Conservation (phyloP, 1,140 invertebrate species). For the Papilio xuthus region DNA sequence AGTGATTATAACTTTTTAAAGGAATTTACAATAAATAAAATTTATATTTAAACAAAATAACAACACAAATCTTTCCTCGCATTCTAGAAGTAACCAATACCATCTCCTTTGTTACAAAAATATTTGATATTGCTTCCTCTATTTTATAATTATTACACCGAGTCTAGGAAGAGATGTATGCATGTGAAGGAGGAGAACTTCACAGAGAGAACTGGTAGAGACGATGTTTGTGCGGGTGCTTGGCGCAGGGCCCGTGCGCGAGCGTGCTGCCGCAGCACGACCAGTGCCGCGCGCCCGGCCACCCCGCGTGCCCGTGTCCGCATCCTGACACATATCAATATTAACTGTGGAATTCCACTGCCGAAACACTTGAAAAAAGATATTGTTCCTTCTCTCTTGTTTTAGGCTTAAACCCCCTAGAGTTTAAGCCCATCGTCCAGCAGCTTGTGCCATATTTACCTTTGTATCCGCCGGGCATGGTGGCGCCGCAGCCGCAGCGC, state of each 20-base stretch:
- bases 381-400: too few relatives aligned
- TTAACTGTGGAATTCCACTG: background rate
- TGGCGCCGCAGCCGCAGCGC: conserved; percentile 86
- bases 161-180: too few relatives aligned
- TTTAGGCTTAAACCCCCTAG: too few relatives aligned
- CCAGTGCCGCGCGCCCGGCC: conserved; percentile 90
- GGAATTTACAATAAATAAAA: background rate
- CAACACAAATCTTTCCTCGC: background rate
- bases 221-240: conserved; percentile 32
- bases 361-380: too few relatives aligned
- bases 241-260: conserved; percentile 70
- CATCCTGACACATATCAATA: conserved; percentile 74
- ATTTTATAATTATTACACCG: too few relatives aligned
- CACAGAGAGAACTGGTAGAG: conserved; percentile 83
- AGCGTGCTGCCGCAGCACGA: conserved; percentile 88
- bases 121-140: too few relatives aligned
- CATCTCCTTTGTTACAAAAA: background rate
- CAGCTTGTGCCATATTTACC: conserved; percentile 62
- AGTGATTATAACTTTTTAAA: background rate
- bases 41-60: too few relatives aligned
- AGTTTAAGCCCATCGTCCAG: too few relatives aligned
- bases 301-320: conserved; percentile 89
- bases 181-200: too few relatives aligned
- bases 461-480: conserved; percentile 88
- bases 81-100: background rate